Evolutionary conservation across 2,113 vertebrate genomes (phyloP).

Genomic region (Daubentonia madagascariensis): DNA sequence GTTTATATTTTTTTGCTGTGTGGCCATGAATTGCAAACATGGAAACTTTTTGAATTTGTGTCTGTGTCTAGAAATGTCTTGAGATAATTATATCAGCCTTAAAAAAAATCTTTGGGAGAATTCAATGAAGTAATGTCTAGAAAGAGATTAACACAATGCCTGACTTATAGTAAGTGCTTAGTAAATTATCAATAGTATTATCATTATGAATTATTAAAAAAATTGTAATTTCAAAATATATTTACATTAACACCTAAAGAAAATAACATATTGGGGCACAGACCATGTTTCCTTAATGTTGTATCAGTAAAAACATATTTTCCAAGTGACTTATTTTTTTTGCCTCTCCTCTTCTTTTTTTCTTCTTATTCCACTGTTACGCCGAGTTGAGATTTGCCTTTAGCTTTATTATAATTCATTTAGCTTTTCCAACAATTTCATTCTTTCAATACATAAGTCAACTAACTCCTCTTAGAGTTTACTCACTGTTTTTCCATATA

Average conservation of each 20-base stretch:
- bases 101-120: background rate
- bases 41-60: background rate
- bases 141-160: background rate
- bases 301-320: background rate
- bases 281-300: background rate
- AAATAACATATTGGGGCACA: background rate
- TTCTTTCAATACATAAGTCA: background rate
- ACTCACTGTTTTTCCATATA: background rate
- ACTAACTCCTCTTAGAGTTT: background rate
- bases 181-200: background rate
- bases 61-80: background rate
- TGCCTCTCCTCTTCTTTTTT: background rate
- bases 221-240: background rate
- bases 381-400: background rate
- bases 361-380: background rate
- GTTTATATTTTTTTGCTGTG: background rate
- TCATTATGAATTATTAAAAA: background rate
- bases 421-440: background rate
- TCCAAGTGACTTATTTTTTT: background rate
- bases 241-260: background rate
- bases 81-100: background rate
- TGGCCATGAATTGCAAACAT: background rate
- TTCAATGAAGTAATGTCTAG: conserved; percentile 46
- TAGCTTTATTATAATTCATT: background rate
- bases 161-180: background rate